Base-by-base conservation (phyloP, 2,888 invertebrate species). In the Campaea margaritaria region DNA sequence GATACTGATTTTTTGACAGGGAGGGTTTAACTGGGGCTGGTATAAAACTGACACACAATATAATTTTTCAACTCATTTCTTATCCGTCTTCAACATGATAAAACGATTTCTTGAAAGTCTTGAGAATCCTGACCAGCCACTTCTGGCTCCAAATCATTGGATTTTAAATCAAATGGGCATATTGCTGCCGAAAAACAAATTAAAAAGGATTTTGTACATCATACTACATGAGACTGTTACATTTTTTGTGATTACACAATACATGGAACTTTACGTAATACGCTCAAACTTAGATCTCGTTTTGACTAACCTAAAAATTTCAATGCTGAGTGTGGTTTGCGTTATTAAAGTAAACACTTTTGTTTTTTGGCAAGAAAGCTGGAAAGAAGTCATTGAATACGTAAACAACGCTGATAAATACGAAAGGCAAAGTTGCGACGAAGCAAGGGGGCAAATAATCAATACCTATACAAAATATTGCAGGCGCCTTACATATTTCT, bases 91-190 rank as follows among this genome's bases (percentile, higher is more conserved):
- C 51, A 64, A 28, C 55, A 60, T 55, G 58, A 46, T 63, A 16
- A 59, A 50, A 45, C 47, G 68, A 36, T 73, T 86, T 62, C 62
- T 83, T 0, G 13, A 71, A 50, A 76, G 64, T 21, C 66, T 88
- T 13, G 83, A 89, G 68, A 79, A 87, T 53, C 79, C 83, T 4
- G 58, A 77, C 0, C 74, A 72, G 51, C 86, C 84, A 14, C 68
- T 87, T 0, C 66, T 90, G 14, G 89, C 80, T 49, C 89, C 88
- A n/a, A 90, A 84, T 53, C 81, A 79, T 64, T 88, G 88, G 88
- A 75, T 86, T 12, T 58, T 89, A 31, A 78, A 73, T 45, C 77
- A 64, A 62, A 68, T 75, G 13, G 87, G 88, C 0, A 62, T 90
- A 34, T 60, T 91, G 15, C 69, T 90, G 59, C 86, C 88, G 7